Conservation (phyloP, 2,113 vertebrate species). For the Lycaon pictus region DNA sequence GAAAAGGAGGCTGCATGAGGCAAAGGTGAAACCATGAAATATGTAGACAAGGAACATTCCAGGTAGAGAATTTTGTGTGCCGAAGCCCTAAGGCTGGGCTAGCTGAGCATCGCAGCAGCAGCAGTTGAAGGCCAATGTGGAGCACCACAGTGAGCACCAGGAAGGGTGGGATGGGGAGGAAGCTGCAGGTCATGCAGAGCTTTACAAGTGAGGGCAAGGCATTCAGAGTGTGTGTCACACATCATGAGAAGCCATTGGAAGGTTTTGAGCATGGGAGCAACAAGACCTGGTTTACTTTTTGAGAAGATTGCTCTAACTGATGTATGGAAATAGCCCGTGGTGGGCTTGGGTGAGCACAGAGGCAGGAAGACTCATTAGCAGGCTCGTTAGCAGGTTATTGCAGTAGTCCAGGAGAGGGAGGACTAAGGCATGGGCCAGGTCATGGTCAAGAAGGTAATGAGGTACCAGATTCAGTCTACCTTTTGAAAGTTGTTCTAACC, state of each 20-base stretch:
- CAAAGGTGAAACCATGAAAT: not conserved
- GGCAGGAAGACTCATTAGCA: not conserved
- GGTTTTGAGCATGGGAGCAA: not conserved
- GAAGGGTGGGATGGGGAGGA: rapidly evolving
- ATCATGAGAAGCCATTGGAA: not conserved
- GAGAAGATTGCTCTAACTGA: not conserved
- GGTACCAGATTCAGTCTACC: not conserved
- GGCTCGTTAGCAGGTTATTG: too few species aligned
- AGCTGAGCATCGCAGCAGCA: rapidly evolving
- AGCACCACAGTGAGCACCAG: not conserved
- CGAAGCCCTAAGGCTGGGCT: not conserved
- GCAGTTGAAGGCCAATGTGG: not conserved
- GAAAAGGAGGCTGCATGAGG: not conserved
- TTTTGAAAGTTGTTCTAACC: not conserved
- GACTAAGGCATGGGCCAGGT: not conserved
- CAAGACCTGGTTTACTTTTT: not conserved
- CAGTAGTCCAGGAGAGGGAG: not conserved
- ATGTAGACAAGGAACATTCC: too few species aligned
- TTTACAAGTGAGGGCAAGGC: too few species aligned
- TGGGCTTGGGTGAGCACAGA: not conserved
- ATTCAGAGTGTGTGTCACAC: not conserved
- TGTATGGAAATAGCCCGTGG: not conserved
- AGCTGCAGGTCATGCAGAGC: not conserved
- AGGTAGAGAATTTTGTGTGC: too few species aligned
- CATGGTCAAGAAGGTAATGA: not conserved